Percentiles rank a stretch among this genome's conserved stretches.
Evolutionary conservation across 2,797 vertebrate species (phyloP).

Genomic region (Sebastes vulpes): DNA sequence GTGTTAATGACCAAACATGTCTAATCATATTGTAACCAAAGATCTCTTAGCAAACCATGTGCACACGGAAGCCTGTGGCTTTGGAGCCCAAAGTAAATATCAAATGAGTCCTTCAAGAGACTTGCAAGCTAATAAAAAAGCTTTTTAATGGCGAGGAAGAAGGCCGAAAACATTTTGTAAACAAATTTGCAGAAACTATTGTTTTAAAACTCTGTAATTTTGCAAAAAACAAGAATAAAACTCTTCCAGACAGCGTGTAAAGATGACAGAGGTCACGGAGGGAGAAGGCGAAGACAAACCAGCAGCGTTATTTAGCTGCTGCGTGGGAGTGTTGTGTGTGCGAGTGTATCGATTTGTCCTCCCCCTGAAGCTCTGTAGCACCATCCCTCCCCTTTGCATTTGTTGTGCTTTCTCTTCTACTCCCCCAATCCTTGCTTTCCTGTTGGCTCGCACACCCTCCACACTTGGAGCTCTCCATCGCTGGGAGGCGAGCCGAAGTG

Average conservation of each 20-base stretch:
- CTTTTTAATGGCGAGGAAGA: conserved; percentile 1
- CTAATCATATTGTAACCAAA: not conserved
- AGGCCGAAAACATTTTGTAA: not conserved
- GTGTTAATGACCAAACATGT: not conserved
- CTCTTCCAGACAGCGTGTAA: conserved; percentile 9
- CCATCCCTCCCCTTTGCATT: conserved; percentile 48
- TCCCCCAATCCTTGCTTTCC: conserved; percentile 37
- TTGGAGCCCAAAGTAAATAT: not conserved
- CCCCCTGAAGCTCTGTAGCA: conserved; percentile 58
- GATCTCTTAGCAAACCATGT: not conserved
- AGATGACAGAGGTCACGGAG: conserved; percentile 58
- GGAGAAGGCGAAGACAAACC: conserved; percentile 45
- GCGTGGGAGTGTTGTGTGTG: conserved; percentile 71
- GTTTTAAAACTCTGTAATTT: conserved; percentile 17
- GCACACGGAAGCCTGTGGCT: not conserved
- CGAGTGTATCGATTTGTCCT: conserved; percentile 67
- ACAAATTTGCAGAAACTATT: conserved; percentile 7
- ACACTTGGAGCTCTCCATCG: conserved; percentile 36
- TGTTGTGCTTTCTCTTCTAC: conserved; percentile 36
- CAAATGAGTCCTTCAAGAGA: not conserved
- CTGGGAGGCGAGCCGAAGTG: conserved; percentile 53
- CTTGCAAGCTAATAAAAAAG: not conserved
- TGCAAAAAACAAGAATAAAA: conserved; percentile 28
- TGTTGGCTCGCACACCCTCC: conserved; percentile 60
- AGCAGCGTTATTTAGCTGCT: conserved; percentile 54